Base-by-base conservation (phyloP, 2,888 invertebrate species). In the Erebia aethiops region DNA sequence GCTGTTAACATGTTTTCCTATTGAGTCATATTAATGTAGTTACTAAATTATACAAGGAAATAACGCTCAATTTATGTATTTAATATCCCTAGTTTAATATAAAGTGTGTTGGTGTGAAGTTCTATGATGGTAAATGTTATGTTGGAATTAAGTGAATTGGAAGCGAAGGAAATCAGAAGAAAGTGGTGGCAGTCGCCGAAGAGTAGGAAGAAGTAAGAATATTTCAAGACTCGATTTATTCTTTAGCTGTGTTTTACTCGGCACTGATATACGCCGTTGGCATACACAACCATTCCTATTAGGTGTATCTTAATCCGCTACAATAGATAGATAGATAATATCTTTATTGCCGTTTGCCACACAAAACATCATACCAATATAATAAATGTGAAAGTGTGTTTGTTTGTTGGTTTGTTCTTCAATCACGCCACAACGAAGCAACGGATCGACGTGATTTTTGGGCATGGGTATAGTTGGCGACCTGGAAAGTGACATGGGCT, bases 131-230 rank as follows among this genome's bases (percentile, higher is more conserved):
- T 68, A 13, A 68, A 82, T 54, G 68, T 52, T 11, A 68, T 80
- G 21, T 74, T 82, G 0, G 84, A 85, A 46, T 81, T 90, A 67
- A 84, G 79, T 18, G 91, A 89, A 11, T 77, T 78, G 0, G 82
- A 86, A 0, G 87, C 89, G 5, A 78, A 87, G 49, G 88, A 89
- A 70, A 89, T 89, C 1, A 79, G 89, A 2, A 77, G 81, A 67
- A 79, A 80, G 10, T 91, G 91, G 91, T 91, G 91, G 91, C 89
- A 90, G 74, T 87, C 90, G 0, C 88, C 89, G 0, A 87, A 82
- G 58, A 80, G 69, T 4, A 88, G 86, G 51, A 83, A 83, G 56
- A 65, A 65, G 54, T 64, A 54, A 52, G 64, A 10, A 26, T 18
- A 9, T 16, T 16, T 60, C 18, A 16, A 16, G 11, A 54, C 18